These are phyloP conservation scores for Lichenostomus cassidix DNA, from an alignment of 2,113 vertebrate genomes.

Conservation along the genomic window DNA sequence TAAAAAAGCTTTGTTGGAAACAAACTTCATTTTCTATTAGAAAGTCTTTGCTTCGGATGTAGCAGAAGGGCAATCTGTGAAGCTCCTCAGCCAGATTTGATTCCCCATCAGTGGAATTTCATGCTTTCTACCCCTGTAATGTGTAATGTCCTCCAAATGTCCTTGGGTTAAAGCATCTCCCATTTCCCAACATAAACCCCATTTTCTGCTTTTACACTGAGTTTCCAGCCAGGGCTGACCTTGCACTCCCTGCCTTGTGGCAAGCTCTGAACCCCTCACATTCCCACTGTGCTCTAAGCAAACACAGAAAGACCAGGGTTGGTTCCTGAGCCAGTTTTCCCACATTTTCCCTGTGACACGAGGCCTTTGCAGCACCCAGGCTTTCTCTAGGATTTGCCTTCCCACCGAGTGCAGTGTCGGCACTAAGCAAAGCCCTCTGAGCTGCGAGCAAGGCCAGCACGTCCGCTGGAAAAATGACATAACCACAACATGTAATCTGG, in stretches of 20 bases:
- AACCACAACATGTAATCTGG: constrained; percentile 40
- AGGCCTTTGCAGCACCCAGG: not conserved
- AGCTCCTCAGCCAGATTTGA: not conserved
- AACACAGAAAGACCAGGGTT: not conserved
- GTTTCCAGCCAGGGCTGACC: not conserved
- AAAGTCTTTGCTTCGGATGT: not conserved
- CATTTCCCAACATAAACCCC: not conserved
- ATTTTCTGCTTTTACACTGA: not conserved
- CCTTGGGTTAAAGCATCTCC: not conserved
- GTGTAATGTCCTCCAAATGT: not conserved
- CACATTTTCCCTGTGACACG: not conserved
- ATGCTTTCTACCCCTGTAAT: not conserved
- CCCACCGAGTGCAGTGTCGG: fast-evolving
- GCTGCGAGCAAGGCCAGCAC: not conserved
- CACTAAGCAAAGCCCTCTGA: not conserved
- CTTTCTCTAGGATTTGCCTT: not conserved
- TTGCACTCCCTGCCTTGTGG: not conserved
- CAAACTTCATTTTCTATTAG: fast-evolving
- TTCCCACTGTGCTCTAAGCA: not conserved
- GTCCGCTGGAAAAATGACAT: constrained; percentile 66
- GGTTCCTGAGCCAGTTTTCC: not conserved
- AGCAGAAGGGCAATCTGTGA: not conserved
- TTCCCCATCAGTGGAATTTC: not conserved
- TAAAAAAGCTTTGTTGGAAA: not conserved
- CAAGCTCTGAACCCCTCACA: not conserved